Base-by-base conservation (phyloP, 2,797 vertebrate genomes). In the Sebastes baramenuke region DNA sequence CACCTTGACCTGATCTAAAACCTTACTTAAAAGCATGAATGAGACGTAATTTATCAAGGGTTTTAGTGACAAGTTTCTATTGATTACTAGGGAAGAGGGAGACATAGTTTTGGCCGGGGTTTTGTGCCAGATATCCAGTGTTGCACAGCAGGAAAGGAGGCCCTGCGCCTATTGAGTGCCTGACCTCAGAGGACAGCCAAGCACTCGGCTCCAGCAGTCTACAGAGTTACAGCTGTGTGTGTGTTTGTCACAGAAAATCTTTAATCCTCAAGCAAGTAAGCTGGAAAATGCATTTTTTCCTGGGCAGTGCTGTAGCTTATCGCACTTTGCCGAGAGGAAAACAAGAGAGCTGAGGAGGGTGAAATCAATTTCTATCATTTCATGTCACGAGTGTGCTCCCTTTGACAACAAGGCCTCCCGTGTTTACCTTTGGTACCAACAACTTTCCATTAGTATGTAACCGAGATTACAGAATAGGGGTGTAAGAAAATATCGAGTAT, bases 151-250 rank as follows among this genome's bases (percentile, higher is more conserved):
- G 86, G 91, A 83, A 82, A 85, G 67, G 80, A 89, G 88, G 88
- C 88, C 89, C 76, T 62, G 71, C n/a, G 67, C 86, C 88, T 87
- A 78, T 79, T 83, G 83, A 84, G 90, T 62, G 70, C 36, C 80
- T 91, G 92, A 94, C 93, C 91, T 89, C 76, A 9, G 70, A 88
- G 89, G 81, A 89, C 76, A 82, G 88, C 75, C 73, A 61, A 86
- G 88, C 67, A 67, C 79, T 88, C 56, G 1, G 76, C 80, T 86
- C 80, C 62, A 69, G 74, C 81, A 85, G 83, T 81, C 83, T 74
- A 77, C 80, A 79, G 70, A 83, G 83, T 81, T 90, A 92, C 93
- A 91, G 93, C 93, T 93, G 93, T 83, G 82, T 74, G 78, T 81
- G 30, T 58, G 24, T 77, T 74, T 78, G 55, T 83, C 80, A 87